Conservation (phyloP, 2,888 invertebrate genomes). For the Zhengitettix transpicula region DNA sequence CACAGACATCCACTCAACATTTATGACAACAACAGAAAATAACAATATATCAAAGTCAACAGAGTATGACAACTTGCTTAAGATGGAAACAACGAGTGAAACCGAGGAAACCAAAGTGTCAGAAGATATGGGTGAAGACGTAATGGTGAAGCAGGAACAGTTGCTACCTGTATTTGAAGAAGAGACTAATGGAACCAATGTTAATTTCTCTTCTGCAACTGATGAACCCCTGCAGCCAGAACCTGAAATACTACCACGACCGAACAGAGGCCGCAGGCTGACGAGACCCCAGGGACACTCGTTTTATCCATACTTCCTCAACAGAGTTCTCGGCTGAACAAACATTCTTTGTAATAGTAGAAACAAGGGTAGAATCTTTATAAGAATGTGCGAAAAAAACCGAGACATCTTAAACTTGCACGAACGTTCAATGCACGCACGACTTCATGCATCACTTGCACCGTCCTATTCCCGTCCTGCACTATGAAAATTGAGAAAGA, state of each 20-base stretch:
- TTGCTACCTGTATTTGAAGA: too few species aligned
- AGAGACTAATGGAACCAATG: too few species aligned
- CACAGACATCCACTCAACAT: neutral
- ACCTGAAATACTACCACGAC: conserved; percentile 23
- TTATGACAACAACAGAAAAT: neutral
- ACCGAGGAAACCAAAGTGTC: too few species aligned
- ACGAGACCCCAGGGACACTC: conserved; percentile 30
- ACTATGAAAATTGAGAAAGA: neutral
- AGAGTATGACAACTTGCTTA: neutral
- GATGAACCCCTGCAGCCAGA: conserved; percentile 11
- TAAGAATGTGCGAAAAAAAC: too few species aligned
- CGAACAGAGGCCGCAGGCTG: conserved; percentile 30
- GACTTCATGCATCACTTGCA: neutral
- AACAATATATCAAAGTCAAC: neutral
- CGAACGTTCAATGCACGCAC: neutral
- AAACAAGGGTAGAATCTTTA: too few species aligned
- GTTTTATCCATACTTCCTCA: conserved; percentile 37
- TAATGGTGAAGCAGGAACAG: too few species aligned
- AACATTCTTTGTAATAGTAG: too few species aligned
- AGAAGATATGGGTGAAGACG: too few species aligned
- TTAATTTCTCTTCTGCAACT: too few species aligned
- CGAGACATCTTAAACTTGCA: too few species aligned
- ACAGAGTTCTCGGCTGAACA: conserved; percentile 31
- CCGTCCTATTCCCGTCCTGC: neutral
- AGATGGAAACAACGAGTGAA: neutral